A percentile compares a stretch with the other conserved stretches of the same genome.
These are phyloP conservation scores for Catocala sponsa DNA, from an alignment of 2,888 invertebrate species.

Conservation along the genomic window DNA sequence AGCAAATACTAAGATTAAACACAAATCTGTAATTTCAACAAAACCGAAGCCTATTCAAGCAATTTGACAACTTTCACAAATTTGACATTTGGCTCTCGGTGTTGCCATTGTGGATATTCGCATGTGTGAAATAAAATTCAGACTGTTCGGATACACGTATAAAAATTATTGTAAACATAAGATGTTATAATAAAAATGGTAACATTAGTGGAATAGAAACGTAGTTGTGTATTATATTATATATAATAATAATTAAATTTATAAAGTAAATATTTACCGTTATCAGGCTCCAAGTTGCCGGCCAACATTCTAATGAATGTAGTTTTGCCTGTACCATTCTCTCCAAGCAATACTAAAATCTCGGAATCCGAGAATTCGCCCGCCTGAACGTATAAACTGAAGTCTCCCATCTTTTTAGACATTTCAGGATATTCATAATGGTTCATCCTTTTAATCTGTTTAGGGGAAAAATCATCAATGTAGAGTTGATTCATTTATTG, in stretches of 20 bases:
- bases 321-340: conserved; percentile 99
- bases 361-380: conserved; percentile 99
- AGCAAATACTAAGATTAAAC: conserved; percentile 43
- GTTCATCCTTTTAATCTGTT: conserved; percentile 95
- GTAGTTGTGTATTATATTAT: too few species aligned
- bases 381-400: conserved; percentile 93
- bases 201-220: not conserved
- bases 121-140: conserved; percentile 9
- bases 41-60: conserved; percentile 55
- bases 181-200: not conserved
- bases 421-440: conserved; percentile 98
- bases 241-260: not conserved
- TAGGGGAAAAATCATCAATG: conserved; percentile 21
- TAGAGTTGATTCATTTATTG: conserved; percentile 2
- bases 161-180: not conserved
- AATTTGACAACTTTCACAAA: conserved; percentile 77
- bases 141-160: conserved; percentile 48
- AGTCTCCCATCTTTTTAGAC: conserved; percentile 94
- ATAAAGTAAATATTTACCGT: conserved; percentile 70
- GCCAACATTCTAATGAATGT: conserved; percentile 99
- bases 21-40: conserved; percentile 55
- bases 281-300: conserved; percentile 97
- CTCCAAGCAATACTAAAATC: conserved; percentile 98
- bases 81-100: conserved; percentile 58
- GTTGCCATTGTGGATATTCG: conserved; percentile 59